Base-by-base conservation (phyloP, 2,888 invertebrate species). In the Meiosimyza decipiens region DNA sequence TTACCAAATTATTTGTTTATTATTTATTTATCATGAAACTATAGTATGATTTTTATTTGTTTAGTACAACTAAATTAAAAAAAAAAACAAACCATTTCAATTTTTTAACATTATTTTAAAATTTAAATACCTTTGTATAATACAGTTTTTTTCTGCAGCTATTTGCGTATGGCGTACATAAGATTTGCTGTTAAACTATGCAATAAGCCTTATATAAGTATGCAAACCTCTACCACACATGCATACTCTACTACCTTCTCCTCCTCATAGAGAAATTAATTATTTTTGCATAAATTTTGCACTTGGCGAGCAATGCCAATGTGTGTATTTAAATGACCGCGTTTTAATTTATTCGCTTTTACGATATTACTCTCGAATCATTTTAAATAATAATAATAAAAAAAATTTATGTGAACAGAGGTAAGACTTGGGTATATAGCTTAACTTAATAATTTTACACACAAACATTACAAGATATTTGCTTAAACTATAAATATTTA, bases 261-360 rank as follows among this genome's bases (percentile, higher is more conserved):
- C 70, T 70, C 54, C 70, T 62, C 52, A 70, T 70, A 70, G 70
- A 63, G 62, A 70, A 70, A 54, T 62, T 50, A 33, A 62, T 54
- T 77, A 76, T 80, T 79, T 81, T 80, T 74, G 28, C 49, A 50
- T 78, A 82, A 82, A 77, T 78, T 81, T 82, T 80, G 79, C 82
- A 82, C 86, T 85, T 85, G 87, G 87, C 87, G 87, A 87, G 87
- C 87, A 87, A 87, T 87, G 87, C 87, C 85, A 84, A 74, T 80
- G 83, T 84, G 82, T 83, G 83, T 84, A 74, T 74, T 66, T 76
- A 80, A 81, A 81, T 70, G 18, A 62, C 79, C 87, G 87, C 86
- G 87, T 82, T 85, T 82, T 85, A 82, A 85, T 84, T 85, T 84
- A 85, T 83, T 83, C 85, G 85, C 80, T 80, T 80, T 81, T 80